Percentiles rank a stretch among this genome's conserved stretches.
Conservation (phyloP, 2,113 vertebrate genomes). For the Elanoides forficatus region DNA sequence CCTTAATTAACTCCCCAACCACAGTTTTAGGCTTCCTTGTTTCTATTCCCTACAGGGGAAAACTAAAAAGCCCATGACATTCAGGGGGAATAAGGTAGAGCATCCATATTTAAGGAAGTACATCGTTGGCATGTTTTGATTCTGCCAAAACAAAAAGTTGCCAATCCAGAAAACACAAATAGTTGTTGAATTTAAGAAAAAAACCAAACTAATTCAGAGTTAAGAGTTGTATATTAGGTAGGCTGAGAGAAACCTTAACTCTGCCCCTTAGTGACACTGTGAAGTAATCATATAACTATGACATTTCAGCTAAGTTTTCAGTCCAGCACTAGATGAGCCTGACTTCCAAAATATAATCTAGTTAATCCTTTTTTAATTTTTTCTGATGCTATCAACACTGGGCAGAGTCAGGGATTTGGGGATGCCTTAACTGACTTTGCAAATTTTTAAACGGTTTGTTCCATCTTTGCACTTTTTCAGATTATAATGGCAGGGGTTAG, state of each 20-base stretch:
- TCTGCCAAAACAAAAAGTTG: background rate
- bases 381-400: background rate
- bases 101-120: background rate
- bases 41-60: background rate
- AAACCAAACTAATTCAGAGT: background rate
- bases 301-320: background rate
- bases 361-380: background rate
- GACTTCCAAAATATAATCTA: background rate
- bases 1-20: background rate
- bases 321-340: background rate
- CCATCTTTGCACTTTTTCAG: background rate
- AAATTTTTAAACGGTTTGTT: background rate
- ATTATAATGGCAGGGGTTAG: background rate
- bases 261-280: background rate
- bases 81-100: background rate
- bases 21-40: background rate
- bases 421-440: background rate
- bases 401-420: background rate
- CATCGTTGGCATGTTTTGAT: background rate
- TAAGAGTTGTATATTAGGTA: background rate
- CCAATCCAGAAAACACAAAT: background rate
- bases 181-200: background rate
- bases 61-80: background rate
- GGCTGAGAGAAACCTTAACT: background rate
- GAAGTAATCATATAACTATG: background rate